Evolutionary conservation across 2,113 vertebrate species (phyloP), one percentile per base, ranked within the genome.

Genomic region (Pristiophorus japonicus): DNA sequence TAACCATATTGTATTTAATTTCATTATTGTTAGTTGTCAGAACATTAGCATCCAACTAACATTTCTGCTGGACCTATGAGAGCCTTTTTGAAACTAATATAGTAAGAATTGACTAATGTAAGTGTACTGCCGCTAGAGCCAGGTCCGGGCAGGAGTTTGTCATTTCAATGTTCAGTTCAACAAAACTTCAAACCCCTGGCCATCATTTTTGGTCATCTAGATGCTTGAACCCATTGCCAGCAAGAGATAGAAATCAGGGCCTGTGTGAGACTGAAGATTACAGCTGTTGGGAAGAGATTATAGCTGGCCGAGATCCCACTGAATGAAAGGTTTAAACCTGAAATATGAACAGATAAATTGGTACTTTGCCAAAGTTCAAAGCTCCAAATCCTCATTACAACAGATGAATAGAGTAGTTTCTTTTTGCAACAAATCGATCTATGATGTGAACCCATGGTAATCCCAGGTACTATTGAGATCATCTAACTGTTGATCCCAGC

Each of bases 311-410:
- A 66, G 27, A 67, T 94, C 63, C 92, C 8, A 27, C 11, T 94
- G 65, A 70, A 67, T 45, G 84, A 87, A 87, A 88, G 85, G 85
- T 59, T 88, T 93, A 66, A 93, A 63, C n/a, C 63, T 66, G 62
- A 66, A 93, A 93, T 42, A 42, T 94, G 45, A 67, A 42, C 91
- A 66, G n/a, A 65, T 20, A 42, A 38, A 42, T 47, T 93, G 91
- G 65, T 94, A 47, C 2, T 30, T 94, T 42, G 38, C 65, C 92
- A 70, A 70, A 47, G 22, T 45, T 70, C 93, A 94, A 94, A 94
- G 93, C 22, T 51, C 93, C 42, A 94, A 94, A 51, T 70, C 24
- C 93, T 94, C 42, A 70, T 27, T 94, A 94, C 42, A 94, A 18
- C 93, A 47, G 45, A 30, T 47, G 65, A 70, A 30, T 94, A 51